Evolutionary conservation across 2,113 vertebrate genomes (phyloP).

Genomic region (Engystomops pustulosus): DNA sequence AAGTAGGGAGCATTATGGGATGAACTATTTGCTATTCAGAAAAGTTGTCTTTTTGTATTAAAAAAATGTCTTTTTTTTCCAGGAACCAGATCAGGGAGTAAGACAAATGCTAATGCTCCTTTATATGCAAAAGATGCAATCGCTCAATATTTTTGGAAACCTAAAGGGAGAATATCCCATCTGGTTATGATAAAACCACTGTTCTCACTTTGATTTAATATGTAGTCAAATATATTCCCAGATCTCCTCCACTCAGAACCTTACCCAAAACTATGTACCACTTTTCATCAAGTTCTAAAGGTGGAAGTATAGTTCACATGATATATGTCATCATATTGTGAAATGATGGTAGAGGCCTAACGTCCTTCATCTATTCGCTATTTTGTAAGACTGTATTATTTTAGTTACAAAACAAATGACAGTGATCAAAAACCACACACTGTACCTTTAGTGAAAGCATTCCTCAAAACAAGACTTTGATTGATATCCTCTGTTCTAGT

Average conservation of each 20-base stretch:
- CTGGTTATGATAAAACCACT: constrained; percentile 20
- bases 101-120: constrained; percentile 8
- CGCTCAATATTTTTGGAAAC: background rate
- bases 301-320: background rate
- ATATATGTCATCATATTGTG: background rate
- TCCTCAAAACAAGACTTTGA: too few relatives aligned
- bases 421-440: too few relatives aligned
- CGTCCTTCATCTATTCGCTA: background rate
- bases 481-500: too few relatives aligned
- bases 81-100: constrained; percentile 16
- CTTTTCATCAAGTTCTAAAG: constrained; percentile 24
- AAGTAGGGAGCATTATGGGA: background rate
- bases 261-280: constrained; percentile 5
- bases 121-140: constrained; percentile 19
- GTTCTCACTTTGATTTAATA: constrained; percentile 28
- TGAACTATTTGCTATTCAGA: background rate
- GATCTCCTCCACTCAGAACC: background rate
- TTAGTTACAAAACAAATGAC: too few relatives aligned
- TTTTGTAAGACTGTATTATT: background rate
- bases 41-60: background rate
- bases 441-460: too few relatives aligned
- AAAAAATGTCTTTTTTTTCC: constrained; percentile 22
- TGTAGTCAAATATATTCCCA: constrained; percentile 34
- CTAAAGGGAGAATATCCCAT: constrained; percentile 10
- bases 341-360: background rate